Percentiles rank a stretch among this genome's conserved stretches.
Evolutionary conservation across 1,140 invertebrate genomes (phyloP).

Genomic region (Drosophila elegans): DNA sequence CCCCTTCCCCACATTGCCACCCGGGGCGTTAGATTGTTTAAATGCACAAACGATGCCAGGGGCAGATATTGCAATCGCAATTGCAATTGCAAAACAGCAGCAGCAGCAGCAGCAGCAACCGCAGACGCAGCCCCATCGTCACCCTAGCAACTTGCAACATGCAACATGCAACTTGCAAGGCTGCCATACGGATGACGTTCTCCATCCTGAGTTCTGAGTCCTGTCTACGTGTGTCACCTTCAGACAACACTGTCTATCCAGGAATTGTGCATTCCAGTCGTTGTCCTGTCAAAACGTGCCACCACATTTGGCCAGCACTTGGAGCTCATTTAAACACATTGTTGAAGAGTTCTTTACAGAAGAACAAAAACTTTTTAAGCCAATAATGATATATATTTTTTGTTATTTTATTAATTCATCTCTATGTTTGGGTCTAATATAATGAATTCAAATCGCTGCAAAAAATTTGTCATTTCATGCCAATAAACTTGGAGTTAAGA

Average conservation of each 20-base stretch:
- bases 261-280: slow-evolving; percentile 1
- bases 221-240: slow-evolving; percentile 47
- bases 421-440: too few species aligned
- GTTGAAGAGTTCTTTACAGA: too few species aligned
- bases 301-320: neutral
- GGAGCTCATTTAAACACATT: too few species aligned
- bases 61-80: slow-evolving; percentile 50
- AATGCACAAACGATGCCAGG: slow-evolving; percentile 71
- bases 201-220: slow-evolving; percentile 16
- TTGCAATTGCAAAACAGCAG: neutral
- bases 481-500: too few species aligned
- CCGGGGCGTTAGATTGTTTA: slow-evolving; percentile 67
- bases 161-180: slow-evolving; percentile 39
- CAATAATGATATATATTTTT: too few species aligned
- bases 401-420: too few species aligned
- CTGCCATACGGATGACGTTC: slow-evolving; percentile 14
- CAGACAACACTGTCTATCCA: slow-evolving; percentile 34
- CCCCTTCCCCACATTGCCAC: slow-evolving; percentile 2
- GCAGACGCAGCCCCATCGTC: slow-evolving; percentile 72
- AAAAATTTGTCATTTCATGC: too few species aligned
- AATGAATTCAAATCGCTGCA: too few species aligned
- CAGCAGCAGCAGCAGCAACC: slow-evolving; percentile 48
- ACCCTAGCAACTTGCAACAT: slow-evolving; percentile 13
- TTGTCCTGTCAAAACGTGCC: neutral
- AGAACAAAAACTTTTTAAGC: too few species aligned